These are phyloP conservation scores for Tinea semifulvella DNA, from an alignment of 2,888 invertebrate species.

Conservation along the genomic window DNA sequence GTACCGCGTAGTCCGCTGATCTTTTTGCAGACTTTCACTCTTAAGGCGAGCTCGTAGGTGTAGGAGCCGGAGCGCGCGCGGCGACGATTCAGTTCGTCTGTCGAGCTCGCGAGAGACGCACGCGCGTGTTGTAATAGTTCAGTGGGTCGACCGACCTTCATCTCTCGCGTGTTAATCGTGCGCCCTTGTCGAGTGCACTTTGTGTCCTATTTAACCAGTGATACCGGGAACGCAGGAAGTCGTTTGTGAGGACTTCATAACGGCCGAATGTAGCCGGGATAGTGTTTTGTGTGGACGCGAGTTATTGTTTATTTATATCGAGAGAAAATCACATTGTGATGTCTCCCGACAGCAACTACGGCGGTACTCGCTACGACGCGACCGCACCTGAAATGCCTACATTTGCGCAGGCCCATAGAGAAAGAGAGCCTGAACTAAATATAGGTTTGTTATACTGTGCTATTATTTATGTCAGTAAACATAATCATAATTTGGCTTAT, in stretches of 20 bases:
- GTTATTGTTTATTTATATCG: conserved; percentile 39
- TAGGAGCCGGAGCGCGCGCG: conserved; percentile 53
- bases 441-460: conserved; percentile 63
- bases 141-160: conserved; percentile 43
- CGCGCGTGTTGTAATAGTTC: conserved; percentile 45
- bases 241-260: conserved; percentile 30
- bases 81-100: conserved; percentile 62
- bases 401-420: conserved; percentile 42
- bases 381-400: conserved; percentile 45
- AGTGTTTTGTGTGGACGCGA: conserved; percentile 42
- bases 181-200: conserved; percentile 43
- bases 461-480: background rate
- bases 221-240: conserved; percentile 32
- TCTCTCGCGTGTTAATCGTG: conserved; percentile 49
- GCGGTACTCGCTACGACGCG: conserved; percentile 60
- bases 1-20: conserved; percentile 60
- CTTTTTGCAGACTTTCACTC: conserved; percentile 70
- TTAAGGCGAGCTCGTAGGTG: conserved; percentile 55
- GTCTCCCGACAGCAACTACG: conserved; percentile 73
- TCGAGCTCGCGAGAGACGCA: conserved; percentile 65
- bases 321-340: conserved; percentile 61
- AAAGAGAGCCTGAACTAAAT: conserved; percentile 74
- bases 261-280: conserved; percentile 27
- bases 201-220: conserved; percentile 45
- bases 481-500: too few species aligned